Evolutionary conservation across 1,140 invertebrate species (phyloP).

Genomic region (Tenebrio molitor): DNA sequence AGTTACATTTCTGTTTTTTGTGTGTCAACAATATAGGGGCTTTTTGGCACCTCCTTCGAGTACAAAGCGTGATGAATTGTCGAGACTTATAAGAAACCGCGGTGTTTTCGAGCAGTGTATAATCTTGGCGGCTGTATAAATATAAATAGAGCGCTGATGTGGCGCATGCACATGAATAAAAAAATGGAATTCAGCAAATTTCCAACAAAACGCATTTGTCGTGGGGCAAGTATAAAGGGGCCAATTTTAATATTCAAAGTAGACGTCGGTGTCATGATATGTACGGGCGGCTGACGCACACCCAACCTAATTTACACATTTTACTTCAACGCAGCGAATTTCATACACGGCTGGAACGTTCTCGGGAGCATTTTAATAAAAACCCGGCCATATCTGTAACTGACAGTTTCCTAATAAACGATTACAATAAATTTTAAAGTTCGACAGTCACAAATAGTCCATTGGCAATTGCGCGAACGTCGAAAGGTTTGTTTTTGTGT

Average conservation of each 20-base stretch:
- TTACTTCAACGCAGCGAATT: constrained; percentile 38
- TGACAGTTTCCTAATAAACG: constrained; percentile 50
- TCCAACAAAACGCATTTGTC: constrained; percentile 37
- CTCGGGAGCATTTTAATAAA: constrained; percentile 48
- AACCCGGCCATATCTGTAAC: constrained; percentile 45
- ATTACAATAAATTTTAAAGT: constrained; percentile 51
- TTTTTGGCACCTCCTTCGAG: too few species aligned
- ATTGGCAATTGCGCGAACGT: constrained; percentile 42
- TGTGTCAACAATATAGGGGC: too few species aligned
- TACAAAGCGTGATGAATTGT: too few species aligned
- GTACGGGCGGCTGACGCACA: constrained; percentile 37
- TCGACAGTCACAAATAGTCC: constrained; percentile 49
- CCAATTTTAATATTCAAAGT: constrained; percentile 41
- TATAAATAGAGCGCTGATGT: constrained; percentile 32
- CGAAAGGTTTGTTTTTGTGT: constrained; percentile 9
- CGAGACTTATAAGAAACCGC: too few species aligned
- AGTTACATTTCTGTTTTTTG: too few species aligned
- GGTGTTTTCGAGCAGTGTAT: background rate
- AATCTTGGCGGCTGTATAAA: constrained; percentile 17
- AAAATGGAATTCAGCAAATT: constrained; percentile 39
- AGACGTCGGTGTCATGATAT: constrained; percentile 38
- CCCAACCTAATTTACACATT: constrained; percentile 40
- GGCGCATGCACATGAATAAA: constrained; percentile 34
- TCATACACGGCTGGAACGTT: constrained; percentile 38
- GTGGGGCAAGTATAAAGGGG: constrained; percentile 37